Conservation (phyloP, 1,140 invertebrate species). For the Drosophila murphyi region DNA sequence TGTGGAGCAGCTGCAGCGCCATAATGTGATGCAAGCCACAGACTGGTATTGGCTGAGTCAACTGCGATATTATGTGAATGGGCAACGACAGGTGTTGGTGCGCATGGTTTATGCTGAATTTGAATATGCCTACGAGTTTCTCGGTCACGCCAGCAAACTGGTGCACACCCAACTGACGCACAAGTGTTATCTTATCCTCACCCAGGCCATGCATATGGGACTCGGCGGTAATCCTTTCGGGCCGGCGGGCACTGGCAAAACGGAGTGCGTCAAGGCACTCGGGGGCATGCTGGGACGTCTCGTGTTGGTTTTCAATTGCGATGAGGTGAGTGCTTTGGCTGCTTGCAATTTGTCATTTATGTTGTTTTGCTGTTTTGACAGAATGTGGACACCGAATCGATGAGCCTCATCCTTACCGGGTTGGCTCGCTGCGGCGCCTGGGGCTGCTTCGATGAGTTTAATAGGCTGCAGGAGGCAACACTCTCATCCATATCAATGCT, state of each 20-base stretch:
- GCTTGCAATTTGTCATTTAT: slow-evolving; percentile 67
- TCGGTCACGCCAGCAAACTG: slow-evolving; percentile 95
- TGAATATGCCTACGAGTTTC: slow-evolving; percentile 98
- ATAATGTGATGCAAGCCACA: slow-evolving; percentile 87
- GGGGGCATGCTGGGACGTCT: slow-evolving; percentile 95
- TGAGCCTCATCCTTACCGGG: slow-evolving; percentile 96
- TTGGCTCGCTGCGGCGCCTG: slow-evolving; percentile 97
- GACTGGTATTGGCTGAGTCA: slow-evolving; percentile 99
- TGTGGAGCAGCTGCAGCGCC: slow-evolving; percentile 90
- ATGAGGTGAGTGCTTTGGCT: slow-evolving; percentile 89
- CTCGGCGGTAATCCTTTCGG: slow-evolving; percentile 99
- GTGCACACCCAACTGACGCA: slow-evolving; percentile 97
- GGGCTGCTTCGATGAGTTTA: slow-evolving; percentile 99
- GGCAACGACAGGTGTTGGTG: slow-evolving; percentile 85
- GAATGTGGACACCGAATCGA: slow-evolving; percentile 97
- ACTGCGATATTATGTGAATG: slow-evolving; percentile 89
- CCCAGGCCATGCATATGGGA: slow-evolving; percentile 97
- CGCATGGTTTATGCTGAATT: slow-evolving; percentile 96
- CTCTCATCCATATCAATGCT: slow-evolving; percentile 96
- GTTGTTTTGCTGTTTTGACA: slow-evolving; percentile 70
- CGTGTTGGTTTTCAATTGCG: slow-evolving; percentile 99
- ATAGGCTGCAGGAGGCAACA: slow-evolving; percentile 96
- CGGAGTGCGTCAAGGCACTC: slow-evolving; percentile 98
- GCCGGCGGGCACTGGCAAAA: slow-evolving; percentile 99
- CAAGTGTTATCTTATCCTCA: slow-evolving; percentile 97